These are phyloP conservation scores for Desmodus rotundus DNA, from an alignment of 2,113 vertebrate species.

Conservation along the genomic window DNA sequence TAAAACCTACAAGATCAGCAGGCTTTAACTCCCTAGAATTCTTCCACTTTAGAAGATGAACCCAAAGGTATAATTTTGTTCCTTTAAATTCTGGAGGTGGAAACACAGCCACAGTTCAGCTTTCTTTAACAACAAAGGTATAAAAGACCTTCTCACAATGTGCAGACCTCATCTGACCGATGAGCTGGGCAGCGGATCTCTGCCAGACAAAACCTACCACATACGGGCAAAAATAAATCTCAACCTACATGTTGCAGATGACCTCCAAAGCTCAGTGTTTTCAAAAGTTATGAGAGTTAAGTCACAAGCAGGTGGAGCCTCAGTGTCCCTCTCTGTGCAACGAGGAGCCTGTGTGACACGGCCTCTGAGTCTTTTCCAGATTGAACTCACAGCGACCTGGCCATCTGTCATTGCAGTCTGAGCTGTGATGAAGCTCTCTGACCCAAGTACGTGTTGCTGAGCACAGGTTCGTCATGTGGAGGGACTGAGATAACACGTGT, in stretches of 20 bases:
- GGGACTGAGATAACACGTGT: too few relatives aligned
- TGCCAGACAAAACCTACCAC: background rate
- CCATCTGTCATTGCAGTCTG: background rate
- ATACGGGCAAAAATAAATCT: background rate
- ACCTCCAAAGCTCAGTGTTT: background rate
- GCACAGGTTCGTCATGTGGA: background rate
- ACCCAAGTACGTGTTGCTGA: background rate
- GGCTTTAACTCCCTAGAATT: background rate
- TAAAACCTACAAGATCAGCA: background rate
- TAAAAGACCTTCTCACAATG: background rate
- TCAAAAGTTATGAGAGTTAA: background rate
- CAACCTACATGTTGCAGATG: background rate
- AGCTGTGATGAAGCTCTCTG: too few relatives aligned
- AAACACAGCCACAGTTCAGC: background rate
- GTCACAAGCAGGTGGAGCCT: background rate
- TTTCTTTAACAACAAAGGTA: background rate
- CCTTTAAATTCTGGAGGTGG: background rate
- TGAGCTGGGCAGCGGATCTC: background rate
- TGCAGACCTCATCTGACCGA: background rate
- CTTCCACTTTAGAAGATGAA: background rate
- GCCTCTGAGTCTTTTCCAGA: background rate
- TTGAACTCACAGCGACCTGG: background rate
- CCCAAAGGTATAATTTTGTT: background rate
- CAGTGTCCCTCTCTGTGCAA: background rate
- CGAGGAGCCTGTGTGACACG: background rate